These are phyloP conservation scores for Drosophila seguyi DNA, from an alignment of 1,140 invertebrate species.

Conservation along the genomic window DNA sequence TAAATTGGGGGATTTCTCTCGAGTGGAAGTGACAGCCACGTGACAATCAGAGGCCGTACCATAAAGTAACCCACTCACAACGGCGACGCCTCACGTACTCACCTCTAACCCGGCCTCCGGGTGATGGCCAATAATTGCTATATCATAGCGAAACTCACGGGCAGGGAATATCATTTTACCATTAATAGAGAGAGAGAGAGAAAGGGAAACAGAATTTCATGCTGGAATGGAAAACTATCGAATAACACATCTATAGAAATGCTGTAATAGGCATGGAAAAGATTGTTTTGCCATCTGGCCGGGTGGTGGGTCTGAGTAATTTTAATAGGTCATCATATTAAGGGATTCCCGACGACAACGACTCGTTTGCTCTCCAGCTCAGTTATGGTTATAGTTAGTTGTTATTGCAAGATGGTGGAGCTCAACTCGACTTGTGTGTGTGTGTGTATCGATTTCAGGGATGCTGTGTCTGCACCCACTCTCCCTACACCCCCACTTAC, in stretches of 20 bases:
- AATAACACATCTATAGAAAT: constrained; percentile 27
- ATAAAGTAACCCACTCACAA: constrained; percentile 23
- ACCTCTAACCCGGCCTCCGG: not conserved
- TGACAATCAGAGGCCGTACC: constrained; percentile 37
- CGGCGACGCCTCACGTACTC: constrained; percentile 19
- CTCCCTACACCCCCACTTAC: not conserved
- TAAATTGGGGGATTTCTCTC: constrained; percentile 56
- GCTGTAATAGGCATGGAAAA: constrained; percentile 51
- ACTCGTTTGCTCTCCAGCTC: constrained; percentile 24
- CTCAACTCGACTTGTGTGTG: not conserved
- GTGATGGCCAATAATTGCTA: constrained; percentile 68
- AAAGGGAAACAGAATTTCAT: constrained; percentile 44
- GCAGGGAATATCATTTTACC: constrained; percentile 56
- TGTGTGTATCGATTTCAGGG: constrained; percentile 65
- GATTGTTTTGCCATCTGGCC: constrained; percentile 28
- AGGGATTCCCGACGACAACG: constrained; percentile 53
- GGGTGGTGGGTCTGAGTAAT: constrained; percentile 40
- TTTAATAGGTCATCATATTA: constrained; percentile 83
- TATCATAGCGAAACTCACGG: constrained; percentile 52
- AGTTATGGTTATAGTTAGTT: constrained; percentile 51
- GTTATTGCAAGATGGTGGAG: constrained; percentile 24
- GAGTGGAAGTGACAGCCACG: constrained; percentile 43
- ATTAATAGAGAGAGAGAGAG: constrained; percentile 40
- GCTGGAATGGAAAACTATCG: constrained; percentile 37
- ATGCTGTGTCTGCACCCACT: constrained; percentile 9